Evolutionary conservation across 2,888 invertebrate species (phyloP).

Genomic region (Drosophila pseudotakahashii): DNA sequence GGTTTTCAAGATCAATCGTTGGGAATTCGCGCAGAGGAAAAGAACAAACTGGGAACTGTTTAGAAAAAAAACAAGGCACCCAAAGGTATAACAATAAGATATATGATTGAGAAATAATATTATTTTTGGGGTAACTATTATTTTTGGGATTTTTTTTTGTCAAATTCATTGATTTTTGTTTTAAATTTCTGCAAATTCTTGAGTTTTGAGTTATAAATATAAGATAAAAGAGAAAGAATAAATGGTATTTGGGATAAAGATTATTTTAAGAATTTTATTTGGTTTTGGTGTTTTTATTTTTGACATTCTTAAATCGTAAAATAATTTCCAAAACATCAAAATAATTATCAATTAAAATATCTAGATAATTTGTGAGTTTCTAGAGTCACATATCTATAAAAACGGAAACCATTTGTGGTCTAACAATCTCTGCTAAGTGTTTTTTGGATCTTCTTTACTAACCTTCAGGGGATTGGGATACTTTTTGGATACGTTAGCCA

Average conservation of each 20-base stretch:
- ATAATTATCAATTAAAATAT: too few species aligned
- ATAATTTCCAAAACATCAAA: too few species aligned
- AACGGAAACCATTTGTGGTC: background rate
- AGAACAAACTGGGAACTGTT: background rate
- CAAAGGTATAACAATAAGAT: background rate
- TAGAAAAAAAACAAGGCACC: background rate
- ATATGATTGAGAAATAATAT: too few species aligned
- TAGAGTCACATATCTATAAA: too few species aligned
- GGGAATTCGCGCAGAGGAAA: background rate
- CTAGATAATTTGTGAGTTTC: too few species aligned
- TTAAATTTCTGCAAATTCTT: background rate
- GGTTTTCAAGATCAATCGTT: constrained; percentile 26
- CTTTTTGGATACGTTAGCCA: background rate
- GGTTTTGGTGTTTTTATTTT: background rate
- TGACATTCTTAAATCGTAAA: background rate
- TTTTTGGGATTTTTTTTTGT: background rate
- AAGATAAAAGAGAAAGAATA: too few species aligned
- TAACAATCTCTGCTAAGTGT: constrained; percentile 4
- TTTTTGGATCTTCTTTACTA: constrained; percentile 2
- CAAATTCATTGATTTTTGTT: background rate
- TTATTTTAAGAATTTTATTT: too few species aligned
- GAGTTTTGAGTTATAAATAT: background rate
- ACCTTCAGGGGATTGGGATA: constrained; percentile 1
- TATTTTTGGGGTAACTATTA: background rate
- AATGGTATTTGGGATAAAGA: too few species aligned